These are phyloP conservation scores for Gobio occitaniae DNA, from an alignment of 2,797 vertebrate genomes.

Conservation along the genomic window DNA sequence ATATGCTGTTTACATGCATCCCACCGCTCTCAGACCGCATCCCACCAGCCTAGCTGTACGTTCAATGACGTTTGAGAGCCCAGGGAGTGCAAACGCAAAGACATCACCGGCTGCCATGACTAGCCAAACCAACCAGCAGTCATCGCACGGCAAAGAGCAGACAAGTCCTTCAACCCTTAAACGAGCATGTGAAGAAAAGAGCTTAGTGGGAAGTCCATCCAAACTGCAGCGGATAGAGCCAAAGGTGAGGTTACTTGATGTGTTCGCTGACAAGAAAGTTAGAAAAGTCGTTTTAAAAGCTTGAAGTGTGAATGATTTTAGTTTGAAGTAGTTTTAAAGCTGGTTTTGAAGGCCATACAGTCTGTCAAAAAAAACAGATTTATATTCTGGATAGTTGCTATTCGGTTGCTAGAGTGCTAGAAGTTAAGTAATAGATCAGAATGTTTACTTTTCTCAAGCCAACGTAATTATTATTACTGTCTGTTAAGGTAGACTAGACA, in stretches of 20 bases:
- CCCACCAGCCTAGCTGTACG: constrained; percentile 83
- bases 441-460: too few relatives aligned
- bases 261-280: background rate
- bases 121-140: background rate
- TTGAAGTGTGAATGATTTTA: too few relatives aligned
- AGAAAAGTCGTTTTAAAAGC: too few relatives aligned
- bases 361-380: too few relatives aligned
- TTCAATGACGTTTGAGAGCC: constrained; percentile 80
- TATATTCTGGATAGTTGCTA: too few relatives aligned
- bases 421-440: too few relatives aligned
- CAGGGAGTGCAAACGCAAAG: constrained; percentile 56
- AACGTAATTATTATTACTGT: too few relatives aligned
- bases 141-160: constrained; percentile 40
- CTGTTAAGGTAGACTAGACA: too few relatives aligned
- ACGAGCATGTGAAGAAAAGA: constrained; percentile 67
- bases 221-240: constrained; percentile 69
- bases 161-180: constrained; percentile 75
- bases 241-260: constrained; percentile 66
- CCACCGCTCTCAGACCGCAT: constrained; percentile 79
- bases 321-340: too few relatives aligned
- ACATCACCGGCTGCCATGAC: constrained; percentile 8
- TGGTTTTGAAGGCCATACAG: too few relatives aligned
- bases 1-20: constrained; percentile 86
- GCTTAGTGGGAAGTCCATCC: constrained; percentile 69
- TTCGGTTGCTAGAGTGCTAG: too few relatives aligned